Conservation (phyloP, 1,140 invertebrate species). For the Euura saliciscinereae region DNA sequence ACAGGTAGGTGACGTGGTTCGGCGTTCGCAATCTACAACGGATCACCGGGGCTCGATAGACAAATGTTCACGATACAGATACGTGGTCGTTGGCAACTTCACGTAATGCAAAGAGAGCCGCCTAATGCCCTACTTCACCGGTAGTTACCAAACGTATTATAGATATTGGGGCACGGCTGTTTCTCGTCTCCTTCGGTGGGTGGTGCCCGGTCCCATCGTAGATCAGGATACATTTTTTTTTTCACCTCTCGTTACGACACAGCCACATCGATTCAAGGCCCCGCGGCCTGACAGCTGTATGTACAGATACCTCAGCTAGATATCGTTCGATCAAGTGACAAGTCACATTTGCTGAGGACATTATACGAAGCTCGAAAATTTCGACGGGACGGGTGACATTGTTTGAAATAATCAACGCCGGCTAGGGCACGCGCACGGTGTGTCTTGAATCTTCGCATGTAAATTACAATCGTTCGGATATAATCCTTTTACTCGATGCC, state of each 20-base stretch:
- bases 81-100: not conserved
- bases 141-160: slow-evolving; percentile 10
- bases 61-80: not conserved
- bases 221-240: too few relatives aligned
- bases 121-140: slow-evolving; percentile 3
- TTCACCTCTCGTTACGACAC: not conserved
- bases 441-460: too few relatives aligned
- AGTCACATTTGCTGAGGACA: slow-evolving; percentile 8
- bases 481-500: not conserved
- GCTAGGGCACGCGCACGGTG: not conserved
- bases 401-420: not conserved
- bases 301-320: not conserved
- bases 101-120: not conserved
- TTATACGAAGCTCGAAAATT: not conserved
- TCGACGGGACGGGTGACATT: not conserved
- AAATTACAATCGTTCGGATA: too few relatives aligned
- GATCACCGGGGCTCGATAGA: not conserved
- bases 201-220: slow-evolving; percentile 13
- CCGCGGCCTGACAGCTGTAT: slow-evolving; percentile 9
- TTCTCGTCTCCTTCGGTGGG: slow-evolving; percentile 13
- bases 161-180: slow-evolving; percentile 10
- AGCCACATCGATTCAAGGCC: slow-evolving; percentile 15
- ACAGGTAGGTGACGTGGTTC: not conserved
- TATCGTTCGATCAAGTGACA: slow-evolving; percentile 7
- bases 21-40: not conserved